phyloP scores from a whole-genome alignment of 2,113 vertebrate genomes.

The Solea senegalensis region DNA sequence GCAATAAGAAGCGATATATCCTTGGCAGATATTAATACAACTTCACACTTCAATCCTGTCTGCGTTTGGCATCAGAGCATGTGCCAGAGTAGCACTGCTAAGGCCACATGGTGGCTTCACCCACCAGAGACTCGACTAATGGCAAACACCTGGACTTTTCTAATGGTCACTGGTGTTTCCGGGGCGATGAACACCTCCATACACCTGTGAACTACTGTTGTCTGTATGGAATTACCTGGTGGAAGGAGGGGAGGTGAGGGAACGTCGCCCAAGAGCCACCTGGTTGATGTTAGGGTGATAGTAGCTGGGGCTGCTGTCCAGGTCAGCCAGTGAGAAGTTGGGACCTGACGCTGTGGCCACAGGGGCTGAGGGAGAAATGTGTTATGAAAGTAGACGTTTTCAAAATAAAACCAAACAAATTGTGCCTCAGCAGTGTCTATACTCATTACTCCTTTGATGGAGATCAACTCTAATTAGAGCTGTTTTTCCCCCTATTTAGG shows the following conservation, averaged over 20 bases:
- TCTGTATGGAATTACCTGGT: conserved; percentile 80
- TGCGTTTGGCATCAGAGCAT: conserved; percentile 37
- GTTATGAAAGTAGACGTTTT: not conserved
- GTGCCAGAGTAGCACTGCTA: conserved; percentile 37
- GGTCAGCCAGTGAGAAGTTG: conserved; percentile 94
- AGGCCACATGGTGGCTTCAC: conserved; percentile 46
- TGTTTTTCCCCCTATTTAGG: too few relatives aligned
- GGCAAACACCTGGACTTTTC: conserved; percentile 33
- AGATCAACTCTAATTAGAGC: too few relatives aligned
- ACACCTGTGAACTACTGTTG: not conserved
- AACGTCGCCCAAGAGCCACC: conserved; percentile 87
- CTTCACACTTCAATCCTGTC: conserved; percentile 46
- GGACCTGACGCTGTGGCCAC: conserved; percentile 93
- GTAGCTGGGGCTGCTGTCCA: conserved; percentile 93
- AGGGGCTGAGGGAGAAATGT: conserved; percentile 79
- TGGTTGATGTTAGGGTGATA: conserved; percentile 89
- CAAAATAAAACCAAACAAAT: too few relatives aligned
- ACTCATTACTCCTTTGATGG: too few relatives aligned
- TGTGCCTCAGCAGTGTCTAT: too few relatives aligned
- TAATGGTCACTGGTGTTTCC: conserved; percentile 13
- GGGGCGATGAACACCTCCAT: conserved; percentile 1
- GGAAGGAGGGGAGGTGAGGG: conserved; percentile 88
- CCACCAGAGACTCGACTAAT: conserved; percentile 23
- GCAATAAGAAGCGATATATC: conserved; percentile 19
- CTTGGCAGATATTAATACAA: conserved; percentile 54